Evolutionary conservation across 2,113 vertebrate species (phyloP).

Genomic region (Pyxicephalus adspersus): DNA sequence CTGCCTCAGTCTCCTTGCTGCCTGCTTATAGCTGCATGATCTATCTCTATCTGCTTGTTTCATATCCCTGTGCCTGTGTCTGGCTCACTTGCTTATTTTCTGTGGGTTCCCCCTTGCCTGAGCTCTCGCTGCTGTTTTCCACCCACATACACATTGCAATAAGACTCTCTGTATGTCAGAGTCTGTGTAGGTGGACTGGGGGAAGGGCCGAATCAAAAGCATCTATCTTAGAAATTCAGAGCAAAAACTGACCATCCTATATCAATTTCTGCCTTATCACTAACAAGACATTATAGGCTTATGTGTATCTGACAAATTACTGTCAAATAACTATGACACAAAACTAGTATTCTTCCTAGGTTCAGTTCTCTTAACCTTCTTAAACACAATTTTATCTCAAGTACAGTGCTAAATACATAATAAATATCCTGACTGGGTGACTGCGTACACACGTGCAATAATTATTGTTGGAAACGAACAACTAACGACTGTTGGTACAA

Average conservation of each 20-base stretch:
- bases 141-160: constrained; percentile 61
- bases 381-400: too few species aligned
- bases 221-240: constrained; percentile 46
- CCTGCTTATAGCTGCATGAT: constrained; percentile 6
- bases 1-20: background rate
- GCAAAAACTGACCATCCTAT: constrained; percentile 12
- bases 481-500: too few species aligned
- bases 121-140: constrained; percentile 51
- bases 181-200: constrained; percentile 61
- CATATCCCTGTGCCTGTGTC: constrained; percentile 3
- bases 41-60: constrained; percentile 17
- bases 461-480: too few species aligned
- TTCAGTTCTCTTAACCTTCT: too few species aligned
- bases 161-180: constrained; percentile 59
- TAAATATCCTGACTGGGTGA: too few species aligned
- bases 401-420: too few species aligned
- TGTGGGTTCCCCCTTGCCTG: constrained; percentile 37
- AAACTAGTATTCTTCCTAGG: too few species aligned
- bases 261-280: background rate
- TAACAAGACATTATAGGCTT: background rate
- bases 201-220: constrained; percentile 57
- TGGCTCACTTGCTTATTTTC: constrained; percentile 16
- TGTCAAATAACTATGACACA: too few species aligned
- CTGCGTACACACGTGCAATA: too few species aligned
- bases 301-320: background rate